Evolutionary conservation across 1,140 invertebrate genomes (phyloP), one percentile per base, ranked within the genome.

Genomic region (Spodoptera litura): DNA sequence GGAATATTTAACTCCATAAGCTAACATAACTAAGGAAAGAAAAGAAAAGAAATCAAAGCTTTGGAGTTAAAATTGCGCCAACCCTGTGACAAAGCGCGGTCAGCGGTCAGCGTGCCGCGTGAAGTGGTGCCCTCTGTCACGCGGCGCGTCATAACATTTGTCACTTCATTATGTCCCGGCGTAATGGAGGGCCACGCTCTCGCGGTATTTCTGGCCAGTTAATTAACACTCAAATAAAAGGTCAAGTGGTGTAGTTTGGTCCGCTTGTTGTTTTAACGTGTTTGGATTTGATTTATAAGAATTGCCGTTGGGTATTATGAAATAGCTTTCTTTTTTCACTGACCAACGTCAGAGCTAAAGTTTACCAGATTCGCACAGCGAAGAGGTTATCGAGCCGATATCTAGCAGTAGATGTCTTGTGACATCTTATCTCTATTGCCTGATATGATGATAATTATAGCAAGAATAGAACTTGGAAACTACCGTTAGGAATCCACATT

Each of bases 171-270:
- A 83, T 83, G 79, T 15, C 56, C 25, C 12, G 44, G 56, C 73
- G 68, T 83, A 85, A 84, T 81, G 81, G 80, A 84, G 79, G 70
- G 77, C 71, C 81, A 84, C 79, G 78, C 35, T 83, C 73, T 61
- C 55, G 70, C 81, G 81, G 84, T 89, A 89, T 87, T 88, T 87
- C 79, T 83, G 73, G 64, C 56, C 71, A 80, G 77, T 91, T 89
- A 90, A 91, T 91, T 88, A 90, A 88, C 80, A 66, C 58, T 52
- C 73, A 9, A 27, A 75, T 64, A 80, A 86, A 87, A 85, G 86
- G 83, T 89, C 84, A 89, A 92, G 82, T 78, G 76, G 51, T 79
- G 78, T 62, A 53, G 31, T 52, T 74, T 62, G 27, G 64, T 5
- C 35, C 27, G 52, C n/a, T 5, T 4, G 51, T 56, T 53, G 68